These are phyloP conservation scores for Spatulosminthurus flaviceps DNA, from an alignment of 2,888 invertebrate genomes.

Conservation along the genomic window DNA sequence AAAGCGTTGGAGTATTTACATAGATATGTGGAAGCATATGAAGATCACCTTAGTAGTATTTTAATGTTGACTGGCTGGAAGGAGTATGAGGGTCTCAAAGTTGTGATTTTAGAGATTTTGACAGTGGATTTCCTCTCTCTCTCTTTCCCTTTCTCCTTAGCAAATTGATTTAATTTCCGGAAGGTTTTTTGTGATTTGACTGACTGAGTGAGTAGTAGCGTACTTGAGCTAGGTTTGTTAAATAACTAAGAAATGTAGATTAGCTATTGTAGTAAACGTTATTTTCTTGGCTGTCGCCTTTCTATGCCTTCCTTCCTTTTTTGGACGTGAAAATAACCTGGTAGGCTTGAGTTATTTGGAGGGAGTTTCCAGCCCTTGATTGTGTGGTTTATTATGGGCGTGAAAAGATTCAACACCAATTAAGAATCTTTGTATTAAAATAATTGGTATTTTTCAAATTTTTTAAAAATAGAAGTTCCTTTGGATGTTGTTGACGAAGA, in stretches of 20 bases:
- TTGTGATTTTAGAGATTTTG: neutral
- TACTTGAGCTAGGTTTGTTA: neutral
- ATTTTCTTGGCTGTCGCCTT: neutral
- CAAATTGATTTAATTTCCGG: slow-evolving; percentile 25
- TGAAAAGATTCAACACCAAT: too few relatives aligned
- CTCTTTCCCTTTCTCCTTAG: neutral
- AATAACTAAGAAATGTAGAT: too few relatives aligned
- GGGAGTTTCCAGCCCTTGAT: neutral
- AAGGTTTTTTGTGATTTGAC: neutral
- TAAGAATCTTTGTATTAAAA: too few relatives aligned
- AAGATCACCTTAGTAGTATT: too few relatives aligned
- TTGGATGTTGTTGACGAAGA: too few relatives aligned
- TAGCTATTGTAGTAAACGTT: neutral
- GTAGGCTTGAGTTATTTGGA: neutral
- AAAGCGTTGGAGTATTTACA: too few relatives aligned
- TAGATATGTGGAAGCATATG: too few relatives aligned
- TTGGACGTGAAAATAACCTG: neutral
- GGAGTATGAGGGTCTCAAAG: neutral
- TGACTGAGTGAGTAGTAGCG: neutral
- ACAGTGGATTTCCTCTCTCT: neutral
- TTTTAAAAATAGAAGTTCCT: too few relatives aligned
- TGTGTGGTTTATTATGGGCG: too few relatives aligned
- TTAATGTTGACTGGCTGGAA: too few relatives aligned
- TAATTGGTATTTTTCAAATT: too few relatives aligned
- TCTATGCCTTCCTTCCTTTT: neutral